phyloP scores from a whole-genome alignment of 92 coral and sea anemone genomes.

The Epizoanthus fatuus region DNA sequence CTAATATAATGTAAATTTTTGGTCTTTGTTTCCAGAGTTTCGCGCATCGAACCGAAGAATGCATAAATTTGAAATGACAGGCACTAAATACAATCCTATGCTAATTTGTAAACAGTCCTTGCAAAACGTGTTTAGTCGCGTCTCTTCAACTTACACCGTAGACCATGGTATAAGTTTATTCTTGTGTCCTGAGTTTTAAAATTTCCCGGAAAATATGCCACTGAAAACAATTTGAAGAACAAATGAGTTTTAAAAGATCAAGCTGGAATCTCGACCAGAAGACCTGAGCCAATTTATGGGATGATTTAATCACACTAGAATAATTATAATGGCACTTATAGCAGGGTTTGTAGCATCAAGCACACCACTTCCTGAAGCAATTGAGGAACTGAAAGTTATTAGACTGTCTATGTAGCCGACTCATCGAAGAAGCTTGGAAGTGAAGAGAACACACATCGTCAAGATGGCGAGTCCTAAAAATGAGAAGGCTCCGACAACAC shows the following conservation, averaged over 20 bases:
- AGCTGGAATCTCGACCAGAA: neutral
- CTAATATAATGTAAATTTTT: constrained; percentile 12
- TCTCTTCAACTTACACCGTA: neutral
- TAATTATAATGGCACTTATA: neutral
- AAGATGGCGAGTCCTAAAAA: neutral
- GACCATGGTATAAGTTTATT: neutral
- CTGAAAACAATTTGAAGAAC: neutral
- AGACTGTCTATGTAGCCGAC: too few species aligned
- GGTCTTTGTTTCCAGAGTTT: constrained; percentile 9
- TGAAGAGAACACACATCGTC: neutral
- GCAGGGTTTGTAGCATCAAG: too few species aligned
- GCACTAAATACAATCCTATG: neutral
- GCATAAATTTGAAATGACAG: neutral
- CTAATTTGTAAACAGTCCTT: neutral
- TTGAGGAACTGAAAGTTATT: neutral
- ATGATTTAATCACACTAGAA: neutral
- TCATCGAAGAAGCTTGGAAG: too few species aligned
- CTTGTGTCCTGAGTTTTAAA: neutral
- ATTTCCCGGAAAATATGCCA: neutral
- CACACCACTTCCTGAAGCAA: neutral
- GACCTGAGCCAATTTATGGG: neutral
- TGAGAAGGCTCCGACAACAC: neutral
- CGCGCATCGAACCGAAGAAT: constrained; percentile 16
- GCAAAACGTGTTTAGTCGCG: neutral
- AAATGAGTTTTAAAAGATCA: neutral